Conservation (phyloP, 2,113 vertebrate species). For the Cnemophilus loriae region DNA sequence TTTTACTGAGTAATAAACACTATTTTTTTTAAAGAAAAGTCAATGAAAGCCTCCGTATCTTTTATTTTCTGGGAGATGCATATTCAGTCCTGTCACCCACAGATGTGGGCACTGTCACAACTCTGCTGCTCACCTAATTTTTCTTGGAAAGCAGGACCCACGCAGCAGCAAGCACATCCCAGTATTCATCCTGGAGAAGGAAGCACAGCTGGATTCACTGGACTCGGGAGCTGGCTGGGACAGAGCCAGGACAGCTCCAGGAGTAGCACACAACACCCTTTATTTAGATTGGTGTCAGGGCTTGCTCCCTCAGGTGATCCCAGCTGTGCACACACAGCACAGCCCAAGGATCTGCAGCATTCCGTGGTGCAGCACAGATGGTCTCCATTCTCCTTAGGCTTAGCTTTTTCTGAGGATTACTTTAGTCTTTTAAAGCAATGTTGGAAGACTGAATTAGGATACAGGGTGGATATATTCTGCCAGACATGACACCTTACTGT, state of each 20-base stretch:
- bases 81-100: neutral
- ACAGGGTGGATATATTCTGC: neutral
- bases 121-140: neutral
- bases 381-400: neutral
- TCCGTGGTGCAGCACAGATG: neutral
- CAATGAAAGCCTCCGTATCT: fast-evolving
- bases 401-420: neutral
- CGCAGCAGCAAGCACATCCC: neutral
- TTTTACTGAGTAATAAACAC: neutral
- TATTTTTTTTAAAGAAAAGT: neutral
- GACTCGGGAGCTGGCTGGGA: neutral
- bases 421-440: neutral
- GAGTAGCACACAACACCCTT: neutral
- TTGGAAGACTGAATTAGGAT: neutral
- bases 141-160: neutral
- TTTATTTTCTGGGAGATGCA: neutral
- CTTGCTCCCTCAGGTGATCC: neutral
- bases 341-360: neutral
- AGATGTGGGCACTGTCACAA: neutral
- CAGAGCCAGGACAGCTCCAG: neutral
- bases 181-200: neutral
- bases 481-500: neutral
- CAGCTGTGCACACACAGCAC: neutral
- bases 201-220: neutral
- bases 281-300: neutral